phyloP scores from a whole-genome alignment of 2,113 vertebrate genomes.

The Uria lomvia region DNA sequence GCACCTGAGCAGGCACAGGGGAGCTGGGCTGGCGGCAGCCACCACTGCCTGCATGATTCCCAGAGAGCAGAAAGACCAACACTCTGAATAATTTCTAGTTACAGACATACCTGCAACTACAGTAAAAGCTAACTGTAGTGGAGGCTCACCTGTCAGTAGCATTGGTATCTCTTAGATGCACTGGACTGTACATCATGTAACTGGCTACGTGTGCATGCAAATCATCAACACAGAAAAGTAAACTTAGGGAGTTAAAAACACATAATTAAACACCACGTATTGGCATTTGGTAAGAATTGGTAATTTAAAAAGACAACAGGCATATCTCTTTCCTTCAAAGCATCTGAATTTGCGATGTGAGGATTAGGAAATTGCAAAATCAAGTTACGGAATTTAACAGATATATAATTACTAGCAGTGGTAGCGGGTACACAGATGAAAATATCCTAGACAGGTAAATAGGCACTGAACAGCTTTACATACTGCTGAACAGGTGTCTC shows the following conservation, averaged over 20 bases:
- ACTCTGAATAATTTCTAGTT: background rate
- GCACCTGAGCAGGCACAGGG: background rate
- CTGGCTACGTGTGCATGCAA: fast-evolving
- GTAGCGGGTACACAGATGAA: background rate
- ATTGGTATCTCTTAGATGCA: background rate
- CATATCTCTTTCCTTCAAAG: background rate
- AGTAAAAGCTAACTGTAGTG: background rate
- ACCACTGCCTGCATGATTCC: background rate
- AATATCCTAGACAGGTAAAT: background rate
- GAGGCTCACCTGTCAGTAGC: background rate
- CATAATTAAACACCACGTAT: fast-evolving
- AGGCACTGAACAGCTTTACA: background rate
- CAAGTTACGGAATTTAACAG: background rate
- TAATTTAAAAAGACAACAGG: background rate
- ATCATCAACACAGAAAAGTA: background rate
- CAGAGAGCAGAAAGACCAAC: background rate
- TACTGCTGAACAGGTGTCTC: background rate
- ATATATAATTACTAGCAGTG: background rate
- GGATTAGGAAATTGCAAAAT: background rate
- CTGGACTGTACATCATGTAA: fast-evolving
- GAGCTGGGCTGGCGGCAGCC: background rate
- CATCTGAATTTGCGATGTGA: background rate
- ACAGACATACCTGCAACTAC: background rate
- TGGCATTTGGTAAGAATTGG: background rate
- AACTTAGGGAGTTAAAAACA: background rate